These are phyloP conservation scores for Sprattus sprattus DNA, from an alignment of 2,113 vertebrate genomes.

Conservation along the genomic window DNA sequence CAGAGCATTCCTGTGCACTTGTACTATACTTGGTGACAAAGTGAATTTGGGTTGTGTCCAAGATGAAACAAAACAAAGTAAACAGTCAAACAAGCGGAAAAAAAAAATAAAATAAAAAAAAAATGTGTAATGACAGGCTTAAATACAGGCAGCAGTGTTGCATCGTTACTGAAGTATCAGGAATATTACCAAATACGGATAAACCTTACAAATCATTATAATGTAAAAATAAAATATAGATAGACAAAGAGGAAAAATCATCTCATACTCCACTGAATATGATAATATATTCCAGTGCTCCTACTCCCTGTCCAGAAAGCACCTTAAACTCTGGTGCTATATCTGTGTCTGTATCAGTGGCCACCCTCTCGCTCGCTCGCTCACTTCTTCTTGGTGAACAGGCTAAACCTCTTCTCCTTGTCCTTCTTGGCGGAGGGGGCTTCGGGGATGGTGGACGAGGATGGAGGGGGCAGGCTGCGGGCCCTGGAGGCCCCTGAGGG, in stretches of 20 bases:
- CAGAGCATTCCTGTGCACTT: conserved; percentile 71
- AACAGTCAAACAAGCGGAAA: conserved; percentile 39
- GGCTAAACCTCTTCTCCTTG: conserved; percentile 89
- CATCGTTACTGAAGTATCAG: conserved; percentile 45
- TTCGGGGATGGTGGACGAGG: conserved; percentile 67
- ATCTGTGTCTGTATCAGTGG: conserved; percentile 32
- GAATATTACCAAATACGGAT: conserved; percentile 52
- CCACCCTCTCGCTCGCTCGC: neutral
- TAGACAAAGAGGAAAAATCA: conserved; percentile 58
- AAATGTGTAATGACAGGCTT: conserved; percentile 49
- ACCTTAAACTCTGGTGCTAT: neutral
- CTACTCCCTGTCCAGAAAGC: conserved; percentile 10
- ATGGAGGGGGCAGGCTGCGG: conserved; percentile 79
- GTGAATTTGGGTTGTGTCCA: conserved; percentile 57
- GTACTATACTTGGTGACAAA: conserved; percentile 45
- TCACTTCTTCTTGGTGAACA: conserved; percentile 91
- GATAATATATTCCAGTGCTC: no score
- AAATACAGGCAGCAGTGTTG: conserved; percentile 66
- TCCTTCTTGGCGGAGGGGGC: conserved; percentile 74
- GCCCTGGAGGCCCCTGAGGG: conserved; percentile 74
- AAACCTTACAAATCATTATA: conserved; percentile 63
- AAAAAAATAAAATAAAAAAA: conserved; percentile 32
- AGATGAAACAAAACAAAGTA: neutral
- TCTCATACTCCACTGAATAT: conserved; percentile 46
- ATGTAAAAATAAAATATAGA: conserved; percentile 54